Evolutionary conservation across 1,140 invertebrate genomes (phyloP), one percentile per base, ranked within the genome.

Genomic region (Trypoxylus dichotomus): DNA sequence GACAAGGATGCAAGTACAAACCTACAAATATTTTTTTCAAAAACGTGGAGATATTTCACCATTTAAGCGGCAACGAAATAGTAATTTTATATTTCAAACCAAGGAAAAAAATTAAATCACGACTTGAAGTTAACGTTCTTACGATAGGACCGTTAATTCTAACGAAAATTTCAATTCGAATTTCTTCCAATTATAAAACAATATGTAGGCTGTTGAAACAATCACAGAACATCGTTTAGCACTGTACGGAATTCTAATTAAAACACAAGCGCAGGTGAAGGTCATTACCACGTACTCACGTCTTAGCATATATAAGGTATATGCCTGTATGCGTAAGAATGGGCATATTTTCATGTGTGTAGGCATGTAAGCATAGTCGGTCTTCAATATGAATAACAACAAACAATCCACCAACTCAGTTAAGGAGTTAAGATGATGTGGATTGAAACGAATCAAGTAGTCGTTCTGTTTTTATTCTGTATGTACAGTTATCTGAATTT

Each of bases 261-360:
- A 63, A 63, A 63, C 21, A 63, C 19, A 27, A 24, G 25, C 60
- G 25, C 25, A 63, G 60, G 60, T 27, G 60, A 63, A 63, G 25
- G 60, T 27, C 60, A 63, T 63, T 27, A 63, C 25, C 60, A 27
- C 60, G 60, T 27, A 63, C 60, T 63, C 60, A 63, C 60, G 60
- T 63, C 25, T 5, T 19, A 27, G 19, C 21, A 63, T 63, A 63
- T 63, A 47, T 47, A 47, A n/a, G 13, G 43, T 47, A 13, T 47
- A n/a, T n/a, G 32, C 32, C 32, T 37, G 32, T 37, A 37, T 37
- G 47, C 47, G 47, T 58, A 58, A 58, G 47, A 10, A 58, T 58
- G 47, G 15, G 47, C 47, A 63, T 63, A 21, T 63, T 63, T 63
- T 21, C 21, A 63, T 63, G 60, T 63, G 60, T 63, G 25, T 24